Evolutionary conservation across 2,888 invertebrate species (phyloP), one percentile per base, ranked within the genome.

Genomic region (Timema podura): DNA sequence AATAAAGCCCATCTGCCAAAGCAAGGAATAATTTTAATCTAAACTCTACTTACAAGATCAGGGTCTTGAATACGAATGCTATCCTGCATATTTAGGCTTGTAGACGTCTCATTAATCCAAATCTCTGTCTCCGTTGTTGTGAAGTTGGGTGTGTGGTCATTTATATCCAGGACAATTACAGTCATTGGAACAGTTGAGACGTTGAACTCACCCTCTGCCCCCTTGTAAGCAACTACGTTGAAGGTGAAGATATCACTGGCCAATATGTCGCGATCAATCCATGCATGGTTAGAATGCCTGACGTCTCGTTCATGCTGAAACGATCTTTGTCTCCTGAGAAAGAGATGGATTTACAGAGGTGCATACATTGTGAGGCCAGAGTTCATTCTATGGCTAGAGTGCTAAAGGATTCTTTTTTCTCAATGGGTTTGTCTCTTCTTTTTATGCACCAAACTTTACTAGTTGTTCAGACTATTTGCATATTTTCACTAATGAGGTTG

Each of bases 81-180:
- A 13, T 61, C 61, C 10, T 61, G 16, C n/a, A 61, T 9, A 13
- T 44, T 10, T 11, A 61, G 61, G 10, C 44, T 61, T 10, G 61
- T 61, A 44, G 11, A 11, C 13, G 9, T 61, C 44, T 61, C 61
- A 44, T 61, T 45, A 15, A 61, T 61, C 44, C 45, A 61, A 45
- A 61, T 61, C 61, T 61, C 61, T 45, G 30, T 44, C 61, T 61
- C 61, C 11, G 30, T 45, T 7, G 61, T 44, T 30, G 61, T 61
- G 61, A 61, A 61, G 9, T 61, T 61, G 11, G 61, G 61, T 7
- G 61, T 61, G 44, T 61, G 61, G n/a, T 61, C 61, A 61, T 61
- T 45, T 44, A 61, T 61, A 13, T 61, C 61, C 61, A 61, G 61
- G 3, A 61, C 61, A 30, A 61, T 61, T 0, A 61, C 61, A 9